phyloP scores from a whole-genome alignment of 2,113 vertebrate genomes.

The Murina feae region DNA sequence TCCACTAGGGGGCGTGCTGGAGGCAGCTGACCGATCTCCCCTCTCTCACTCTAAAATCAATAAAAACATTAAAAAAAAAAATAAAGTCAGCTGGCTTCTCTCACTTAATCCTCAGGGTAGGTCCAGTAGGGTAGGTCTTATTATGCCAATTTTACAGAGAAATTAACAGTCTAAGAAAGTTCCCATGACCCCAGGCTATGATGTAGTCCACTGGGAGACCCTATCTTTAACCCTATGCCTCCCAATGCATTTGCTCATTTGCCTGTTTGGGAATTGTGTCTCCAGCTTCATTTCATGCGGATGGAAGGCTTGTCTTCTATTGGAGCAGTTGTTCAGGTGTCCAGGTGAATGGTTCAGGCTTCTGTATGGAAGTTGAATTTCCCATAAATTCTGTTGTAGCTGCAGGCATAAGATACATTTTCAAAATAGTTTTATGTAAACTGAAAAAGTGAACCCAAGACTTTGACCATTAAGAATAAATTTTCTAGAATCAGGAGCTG shows the following conservation, averaged over 20 bases:
- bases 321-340: not conserved
- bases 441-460: not conserved
- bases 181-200: not conserved
- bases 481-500: not conserved
- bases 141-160: not conserved
- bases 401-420: not conserved
- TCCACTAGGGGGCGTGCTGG: too few species aligned
- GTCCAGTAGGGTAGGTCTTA: accelerated
- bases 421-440: not conserved
- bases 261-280: not conserved
- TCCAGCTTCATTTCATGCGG: not conserved
- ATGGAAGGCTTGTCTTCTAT: not conserved
- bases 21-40: too few species aligned
- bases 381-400: not conserved
- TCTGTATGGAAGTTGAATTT: not conserved
- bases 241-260: accelerated
- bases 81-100: not conserved
- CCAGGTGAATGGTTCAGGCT: not conserved
- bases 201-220: accelerated
- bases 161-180: not conserved
- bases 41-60: too few species aligned
- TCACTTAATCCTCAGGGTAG: not conserved
- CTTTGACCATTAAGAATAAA: not conserved
- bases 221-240: accelerated
- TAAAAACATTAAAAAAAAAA: too few species aligned